phyloP scores from a whole-genome alignment of 1,140 invertebrate genomes.

The Matsumurasca onukii region DNA sequence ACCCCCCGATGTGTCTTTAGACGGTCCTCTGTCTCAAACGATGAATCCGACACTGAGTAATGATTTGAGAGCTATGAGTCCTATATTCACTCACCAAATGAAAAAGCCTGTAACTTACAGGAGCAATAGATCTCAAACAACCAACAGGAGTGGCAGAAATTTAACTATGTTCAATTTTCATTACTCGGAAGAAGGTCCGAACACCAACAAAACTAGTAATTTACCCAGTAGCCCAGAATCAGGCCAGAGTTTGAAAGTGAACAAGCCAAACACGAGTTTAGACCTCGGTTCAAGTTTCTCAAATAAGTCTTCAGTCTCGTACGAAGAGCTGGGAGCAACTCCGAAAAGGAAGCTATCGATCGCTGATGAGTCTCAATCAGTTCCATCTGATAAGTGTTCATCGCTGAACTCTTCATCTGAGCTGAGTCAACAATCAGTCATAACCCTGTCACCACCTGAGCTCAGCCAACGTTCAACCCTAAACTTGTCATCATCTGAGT shows the following conservation, averaged over 20 bases:
- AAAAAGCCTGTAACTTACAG: slow-evolving; percentile 5
- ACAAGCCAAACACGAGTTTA: not conserved
- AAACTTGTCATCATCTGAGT: too few relatives aligned
- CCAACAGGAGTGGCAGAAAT: not conserved
- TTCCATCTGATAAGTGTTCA: too few relatives aligned
- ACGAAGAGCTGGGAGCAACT: too few relatives aligned
- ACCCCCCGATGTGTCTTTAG: slow-evolving; percentile 25
- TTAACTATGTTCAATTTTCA: slow-evolving; percentile 14
- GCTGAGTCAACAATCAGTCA: too few relatives aligned
- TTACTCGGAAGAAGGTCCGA: slow-evolving; percentile 6
- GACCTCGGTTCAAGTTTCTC: not conserved
- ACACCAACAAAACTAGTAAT: not conserved
- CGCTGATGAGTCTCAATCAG: too few relatives aligned
- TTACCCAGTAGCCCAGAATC: slow-evolving; percentile 1
- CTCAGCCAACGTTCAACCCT: too few relatives aligned
- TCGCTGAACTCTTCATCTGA: too few relatives aligned
- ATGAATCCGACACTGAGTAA: slow-evolving; percentile 37
- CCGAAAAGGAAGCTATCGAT: too few relatives aligned
- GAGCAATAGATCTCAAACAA: not conserved
- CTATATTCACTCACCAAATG: not conserved
- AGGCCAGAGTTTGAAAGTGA: not conserved
- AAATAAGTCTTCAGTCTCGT: not conserved
- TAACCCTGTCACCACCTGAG: too few relatives aligned
- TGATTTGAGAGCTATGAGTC: slow-evolving; percentile 20
- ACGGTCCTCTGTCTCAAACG: slow-evolving; percentile 31